A percentile compares a stretch with the other conserved stretches of the same genome.
Evolutionary conservation across 2,113 vertebrate species (phyloP).

Genomic region (Vidua chalybeata): DNA sequence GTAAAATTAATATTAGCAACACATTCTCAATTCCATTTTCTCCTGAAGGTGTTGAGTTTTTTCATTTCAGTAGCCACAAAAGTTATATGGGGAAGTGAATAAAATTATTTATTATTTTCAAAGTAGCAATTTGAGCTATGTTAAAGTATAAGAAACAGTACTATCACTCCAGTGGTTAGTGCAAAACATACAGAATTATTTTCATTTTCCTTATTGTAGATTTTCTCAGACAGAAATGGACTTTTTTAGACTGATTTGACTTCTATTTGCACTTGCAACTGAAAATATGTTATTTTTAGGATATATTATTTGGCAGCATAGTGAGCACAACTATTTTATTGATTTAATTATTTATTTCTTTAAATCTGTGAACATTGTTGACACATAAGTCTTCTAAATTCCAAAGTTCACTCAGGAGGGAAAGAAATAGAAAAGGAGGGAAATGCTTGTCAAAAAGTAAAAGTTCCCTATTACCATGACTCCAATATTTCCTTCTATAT

Average conservation of each 20-base stretch:
- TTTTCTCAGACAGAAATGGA: background rate
- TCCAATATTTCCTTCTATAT: background rate
- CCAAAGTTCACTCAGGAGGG: background rate
- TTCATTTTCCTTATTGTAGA: background rate
- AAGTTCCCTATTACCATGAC: background rate
- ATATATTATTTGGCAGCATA: background rate
- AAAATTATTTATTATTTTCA: background rate
- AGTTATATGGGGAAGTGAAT: background rate
- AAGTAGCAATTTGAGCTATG: background rate
- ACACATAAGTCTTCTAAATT: background rate
- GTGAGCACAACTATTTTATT: background rate
- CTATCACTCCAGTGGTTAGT: background rate
- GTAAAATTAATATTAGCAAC: background rate
- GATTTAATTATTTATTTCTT: background rate
- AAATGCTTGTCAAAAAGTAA: background rate
- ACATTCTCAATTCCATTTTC: background rate
- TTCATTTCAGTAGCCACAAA: background rate
- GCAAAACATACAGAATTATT: background rate
- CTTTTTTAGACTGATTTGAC: background rate
- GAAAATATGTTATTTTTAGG: background rate
- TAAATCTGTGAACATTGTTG: background rate
- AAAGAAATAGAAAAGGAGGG: background rate
- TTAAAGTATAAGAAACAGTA: background rate
- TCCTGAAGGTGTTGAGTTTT: background rate
- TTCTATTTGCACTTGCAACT: background rate